Conservation (phyloP, 2,888 invertebrate species). For the Eupithecia inturbata region DNA sequence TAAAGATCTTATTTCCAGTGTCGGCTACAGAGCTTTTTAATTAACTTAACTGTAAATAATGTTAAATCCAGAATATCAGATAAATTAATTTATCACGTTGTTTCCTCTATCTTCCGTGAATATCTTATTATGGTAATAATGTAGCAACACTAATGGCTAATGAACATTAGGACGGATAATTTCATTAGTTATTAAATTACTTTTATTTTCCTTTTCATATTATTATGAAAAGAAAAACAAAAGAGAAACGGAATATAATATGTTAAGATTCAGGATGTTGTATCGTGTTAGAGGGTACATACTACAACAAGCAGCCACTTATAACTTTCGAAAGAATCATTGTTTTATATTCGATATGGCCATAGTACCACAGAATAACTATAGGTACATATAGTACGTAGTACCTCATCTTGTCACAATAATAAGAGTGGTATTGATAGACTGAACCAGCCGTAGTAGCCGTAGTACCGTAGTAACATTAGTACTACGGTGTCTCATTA, state of each 20-base stretch:
- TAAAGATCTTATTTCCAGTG: constrained; percentile 32
- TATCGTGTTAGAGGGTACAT: too few species aligned
- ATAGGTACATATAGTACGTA: too few species aligned
- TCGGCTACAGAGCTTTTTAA: constrained; percentile 42
- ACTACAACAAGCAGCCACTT: too few species aligned
- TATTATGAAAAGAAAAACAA: neutral
- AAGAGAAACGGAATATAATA: neutral
- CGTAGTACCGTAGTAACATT: too few species aligned
- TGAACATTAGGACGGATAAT: constrained; percentile 18
- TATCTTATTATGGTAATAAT: constrained; percentile 26
- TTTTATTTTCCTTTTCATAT: neutral
- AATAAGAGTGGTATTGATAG: too few species aligned
- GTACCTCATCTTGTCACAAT: too few species aligned
- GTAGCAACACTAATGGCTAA: constrained; percentile 29
- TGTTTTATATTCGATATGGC: neutral
- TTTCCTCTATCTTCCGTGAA: constrained; percentile 33
- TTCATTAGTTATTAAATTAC: neutral
- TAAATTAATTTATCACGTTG: constrained; percentile 34
- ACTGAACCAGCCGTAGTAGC: too few species aligned
- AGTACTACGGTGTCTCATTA: too few species aligned
- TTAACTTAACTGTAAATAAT: constrained; percentile 41
- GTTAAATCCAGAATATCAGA: constrained; percentile 33
- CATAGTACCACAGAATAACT: too few species aligned
- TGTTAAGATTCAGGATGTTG: neutral
- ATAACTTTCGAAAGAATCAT: neutral